Base-by-base conservation (phyloP, 2,113 vertebrate species). In the Arvicanthis niloticus region DNA sequence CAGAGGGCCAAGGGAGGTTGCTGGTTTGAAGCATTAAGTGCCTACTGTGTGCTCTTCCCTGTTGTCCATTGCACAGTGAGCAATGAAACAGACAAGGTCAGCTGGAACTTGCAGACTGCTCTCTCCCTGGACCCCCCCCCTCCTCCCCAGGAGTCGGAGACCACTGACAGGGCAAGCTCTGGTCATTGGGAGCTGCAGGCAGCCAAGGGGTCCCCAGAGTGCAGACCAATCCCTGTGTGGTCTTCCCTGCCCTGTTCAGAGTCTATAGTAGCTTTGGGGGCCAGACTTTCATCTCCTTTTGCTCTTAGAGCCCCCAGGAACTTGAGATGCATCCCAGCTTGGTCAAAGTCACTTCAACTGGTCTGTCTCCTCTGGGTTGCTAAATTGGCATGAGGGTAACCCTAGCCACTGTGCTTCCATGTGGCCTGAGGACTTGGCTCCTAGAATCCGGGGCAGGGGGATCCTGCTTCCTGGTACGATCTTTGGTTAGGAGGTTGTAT, bases 391-490 rank as follows among this genome's bases (percentile, higher is more conserved):
- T 29, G 26, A 51, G 21, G 29, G 58, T 81, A 67, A 40, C 1
- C 12, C 2, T 0, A 42, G 37, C 21, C 24, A 17, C 8, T 19
- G 40, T 11, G 40, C 11, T 48, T 45, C 45, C 0, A 0, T 15
- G 12, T 16, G 13, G 88, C 82, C n/a, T 48, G 15, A 51, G 85
- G 88, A 15, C 60, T n/a, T 2, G 29, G 29, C 88, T 92, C 37
- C 9, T 19, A 78, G 68, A 51, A 7, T 1, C 22, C 0, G 1
- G 0, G 26, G 9, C 45, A 5, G 4, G 17, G 37, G 2, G 42
- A 15, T 31, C 24, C 9, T 0, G 7, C 5, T 15, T 37, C 15
- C 3, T 19, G 42, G 70, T 6, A 1, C 5, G 31, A 48, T 8
- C 21, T 5, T 15, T 21, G 86, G 16, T 21, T 42, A 22, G 58